Percentiles rank a stretch among this genome's conserved stretches.
These are phyloP conservation scores for Nettapus auritus DNA, from an alignment of 2,113 vertebrate genomes.

Conservation along the genomic window DNA sequence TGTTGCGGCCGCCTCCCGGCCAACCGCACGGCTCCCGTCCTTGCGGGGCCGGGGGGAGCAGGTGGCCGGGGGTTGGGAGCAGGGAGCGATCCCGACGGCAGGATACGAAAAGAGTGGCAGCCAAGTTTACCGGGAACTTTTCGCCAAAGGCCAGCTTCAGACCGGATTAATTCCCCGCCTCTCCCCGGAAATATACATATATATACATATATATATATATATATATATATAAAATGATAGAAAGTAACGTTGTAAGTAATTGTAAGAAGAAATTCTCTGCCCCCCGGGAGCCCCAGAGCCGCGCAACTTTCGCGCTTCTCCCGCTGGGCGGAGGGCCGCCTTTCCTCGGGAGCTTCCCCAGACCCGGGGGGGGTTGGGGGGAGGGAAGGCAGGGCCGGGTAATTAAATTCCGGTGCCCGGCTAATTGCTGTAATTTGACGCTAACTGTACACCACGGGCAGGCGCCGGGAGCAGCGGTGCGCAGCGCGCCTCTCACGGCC, in stretches of 20 bases:
- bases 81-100: not conserved
- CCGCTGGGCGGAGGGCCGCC: not conserved
- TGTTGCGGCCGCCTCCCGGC: not conserved
- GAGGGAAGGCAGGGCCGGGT: not conserved
- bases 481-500: conserved; percentile 42
- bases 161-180: not conserved
- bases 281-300: not conserved
- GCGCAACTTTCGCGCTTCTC: not conserved
- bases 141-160: not conserved
- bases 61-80: not conserved
- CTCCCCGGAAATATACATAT: not conserved
- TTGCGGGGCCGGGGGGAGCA: not conserved
- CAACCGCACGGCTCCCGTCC: not conserved
- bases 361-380: no score
- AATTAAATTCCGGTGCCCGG: conserved; percentile 45
- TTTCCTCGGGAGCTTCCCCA: not conserved
- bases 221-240: not conserved
- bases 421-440: conserved; percentile 65
- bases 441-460: conserved; percentile 38
- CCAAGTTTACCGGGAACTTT: not conserved
- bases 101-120: not conserved
- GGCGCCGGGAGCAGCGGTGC: conserved; percentile 10
- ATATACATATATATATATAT: no score
- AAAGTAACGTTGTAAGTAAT: not conserved
- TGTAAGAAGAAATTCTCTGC: not conserved